These are phyloP conservation scores for Arctocebus calabarensis DNA, from an alignment of 2,797 vertebrate species.

Conservation along the genomic window DNA sequence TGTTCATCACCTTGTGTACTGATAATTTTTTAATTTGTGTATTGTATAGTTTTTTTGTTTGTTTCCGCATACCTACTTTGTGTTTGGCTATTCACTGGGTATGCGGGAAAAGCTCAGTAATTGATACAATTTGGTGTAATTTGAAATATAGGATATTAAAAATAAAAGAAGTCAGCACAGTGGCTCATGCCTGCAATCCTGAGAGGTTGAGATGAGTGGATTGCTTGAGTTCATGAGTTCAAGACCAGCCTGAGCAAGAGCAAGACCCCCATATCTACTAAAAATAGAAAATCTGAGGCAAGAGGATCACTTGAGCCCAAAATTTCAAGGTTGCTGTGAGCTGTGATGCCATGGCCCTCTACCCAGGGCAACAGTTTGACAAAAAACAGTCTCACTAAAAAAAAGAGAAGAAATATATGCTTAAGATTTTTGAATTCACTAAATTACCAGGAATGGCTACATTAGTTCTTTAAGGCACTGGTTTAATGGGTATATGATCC, in stretches of 20 bases:
- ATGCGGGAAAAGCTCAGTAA: background rate
- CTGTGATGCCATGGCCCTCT: too few relatives aligned
- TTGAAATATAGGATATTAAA: background rate
- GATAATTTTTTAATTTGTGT: background rate
- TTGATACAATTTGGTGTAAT: background rate
- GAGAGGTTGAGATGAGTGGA: too few relatives aligned
- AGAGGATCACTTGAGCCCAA: too few relatives aligned
- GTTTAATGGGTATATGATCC: background rate
- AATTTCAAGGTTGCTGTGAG: too few relatives aligned
- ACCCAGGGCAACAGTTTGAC: too few relatives aligned
- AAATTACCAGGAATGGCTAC: background rate
- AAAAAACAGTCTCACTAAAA: too few relatives aligned
- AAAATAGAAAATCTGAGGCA: too few relatives aligned
- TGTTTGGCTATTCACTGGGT: background rate
- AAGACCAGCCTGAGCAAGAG: too few relatives aligned
- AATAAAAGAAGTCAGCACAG: background rate
- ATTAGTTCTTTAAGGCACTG: constrained; percentile 37
- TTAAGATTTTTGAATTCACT: background rate
- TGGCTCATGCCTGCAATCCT: too few relatives aligned
- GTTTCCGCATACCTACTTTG: background rate
- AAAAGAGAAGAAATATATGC: background rate
- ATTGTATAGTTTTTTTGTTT: background rate
- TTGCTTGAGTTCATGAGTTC: too few relatives aligned
- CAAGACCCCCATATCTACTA: too few relatives aligned
- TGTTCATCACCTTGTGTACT: background rate